Conservation (phyloP, 2,797 vertebrate species). For the Podarcis lilfordi region DNA sequence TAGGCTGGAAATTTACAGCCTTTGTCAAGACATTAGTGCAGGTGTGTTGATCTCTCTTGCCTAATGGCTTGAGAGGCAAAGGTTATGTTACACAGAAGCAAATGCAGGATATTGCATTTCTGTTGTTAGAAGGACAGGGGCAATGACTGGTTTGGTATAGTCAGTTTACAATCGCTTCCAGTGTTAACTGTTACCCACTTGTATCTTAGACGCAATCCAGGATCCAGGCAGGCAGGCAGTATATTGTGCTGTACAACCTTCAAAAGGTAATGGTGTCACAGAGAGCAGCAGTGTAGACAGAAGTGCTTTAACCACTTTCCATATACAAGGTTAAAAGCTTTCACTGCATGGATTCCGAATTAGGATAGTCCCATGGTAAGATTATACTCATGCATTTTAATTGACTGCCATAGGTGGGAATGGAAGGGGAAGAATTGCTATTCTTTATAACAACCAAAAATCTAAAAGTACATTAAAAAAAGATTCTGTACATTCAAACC, state of each 20-base stretch:
- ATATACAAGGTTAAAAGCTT: background rate
- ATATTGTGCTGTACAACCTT: too few relatives aligned
- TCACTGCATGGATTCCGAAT: background rate
- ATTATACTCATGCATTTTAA: background rate
- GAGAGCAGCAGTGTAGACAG: too few relatives aligned
- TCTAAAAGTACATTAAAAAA: background rate
- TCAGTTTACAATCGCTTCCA: background rate
- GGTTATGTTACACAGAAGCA: background rate
- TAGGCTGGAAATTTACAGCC: background rate
- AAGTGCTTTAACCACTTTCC: background rate
- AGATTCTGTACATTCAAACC: background rate
- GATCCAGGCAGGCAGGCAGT: background rate
- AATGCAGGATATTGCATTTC: background rate
- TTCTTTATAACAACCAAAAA: background rate
- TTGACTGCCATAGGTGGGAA: background rate
- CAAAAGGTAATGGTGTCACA: background rate
- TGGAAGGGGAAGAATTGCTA: background rate
- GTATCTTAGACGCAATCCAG: background rate
- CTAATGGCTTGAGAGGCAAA: background rate
- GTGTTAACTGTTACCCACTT: background rate
- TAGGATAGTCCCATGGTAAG: background rate
- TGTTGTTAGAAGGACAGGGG: background rate
- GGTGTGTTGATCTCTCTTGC: background rate
- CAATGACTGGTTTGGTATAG: background rate
- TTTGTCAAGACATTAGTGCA: background rate